Conservation (phyloP, 2,113 vertebrate genomes). For the Syngnathus scovelli region DNA sequence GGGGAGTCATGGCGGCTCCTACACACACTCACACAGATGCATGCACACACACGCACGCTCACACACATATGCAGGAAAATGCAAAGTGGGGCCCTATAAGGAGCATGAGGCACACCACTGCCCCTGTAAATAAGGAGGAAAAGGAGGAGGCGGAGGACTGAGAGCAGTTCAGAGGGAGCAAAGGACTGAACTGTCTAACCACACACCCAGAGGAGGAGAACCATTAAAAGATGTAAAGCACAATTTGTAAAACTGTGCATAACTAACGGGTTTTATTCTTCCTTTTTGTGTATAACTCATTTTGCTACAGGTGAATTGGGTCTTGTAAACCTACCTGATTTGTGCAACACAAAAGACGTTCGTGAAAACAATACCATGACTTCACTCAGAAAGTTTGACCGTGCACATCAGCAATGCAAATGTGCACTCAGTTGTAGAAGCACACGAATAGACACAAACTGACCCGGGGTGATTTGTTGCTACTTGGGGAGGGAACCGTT, state of each 20-base stretch:
- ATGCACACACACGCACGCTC: constrained; percentile 42
- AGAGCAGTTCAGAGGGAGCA: constrained; percentile 46
- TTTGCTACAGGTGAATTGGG: constrained; percentile 8
- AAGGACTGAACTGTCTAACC: constrained; percentile 54
- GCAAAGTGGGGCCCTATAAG: constrained; percentile 67
- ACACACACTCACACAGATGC: constrained; percentile 60
- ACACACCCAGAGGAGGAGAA: constrained; percentile 49
- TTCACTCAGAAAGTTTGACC: neutral
- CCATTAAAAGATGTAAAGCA: constrained; percentile 52
- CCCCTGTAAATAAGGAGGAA: constrained; percentile 63
- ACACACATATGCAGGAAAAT: constrained; percentile 57
- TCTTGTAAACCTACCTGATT: neutral
- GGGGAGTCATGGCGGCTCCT: constrained; percentile 37
- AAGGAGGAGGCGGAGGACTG: constrained; percentile 42
- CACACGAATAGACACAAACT: constrained; percentile 20
- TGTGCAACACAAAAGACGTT: neutral
- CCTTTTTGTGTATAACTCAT: neutral
- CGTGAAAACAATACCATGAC: neutral
- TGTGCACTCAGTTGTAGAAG: neutral
- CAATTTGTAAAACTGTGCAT: constrained; percentile 54
- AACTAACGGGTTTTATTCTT: constrained; percentile 20
- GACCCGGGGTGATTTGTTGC: constrained; percentile 23
- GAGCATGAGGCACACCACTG: constrained; percentile 54
- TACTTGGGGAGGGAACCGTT: constrained; percentile 24
- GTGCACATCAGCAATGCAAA: neutral